Evolutionary conservation across 2,797 vertebrate species (phyloP), one percentile per base, ranked within the genome.

Genomic region (Gambusia yucatana): DNA sequence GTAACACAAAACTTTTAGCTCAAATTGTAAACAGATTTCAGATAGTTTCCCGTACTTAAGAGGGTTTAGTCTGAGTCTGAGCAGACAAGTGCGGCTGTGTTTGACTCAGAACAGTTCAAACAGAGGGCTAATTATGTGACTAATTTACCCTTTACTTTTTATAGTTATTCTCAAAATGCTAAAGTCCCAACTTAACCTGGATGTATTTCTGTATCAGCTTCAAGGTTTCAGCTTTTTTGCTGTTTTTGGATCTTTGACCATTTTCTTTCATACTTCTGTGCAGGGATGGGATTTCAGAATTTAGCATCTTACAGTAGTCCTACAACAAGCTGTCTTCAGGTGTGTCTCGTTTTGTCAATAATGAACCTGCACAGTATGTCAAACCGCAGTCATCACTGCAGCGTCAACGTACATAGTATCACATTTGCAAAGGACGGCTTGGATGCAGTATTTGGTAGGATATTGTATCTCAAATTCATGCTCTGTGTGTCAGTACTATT

Each of bases 21-120:
- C n/a, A 17, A 33, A 33, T 57, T 69, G 78, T 79, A 91, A 86
- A 90, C 73, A 86, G 70, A 74, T 39, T 77, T 77, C 87, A 90
- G 92, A 93, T 91, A 86, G 88, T 88, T 86, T 88, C 6, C 41
- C 28, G 73, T 55, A 25, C 76, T 84, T 77, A 73, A 28, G 50
- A 48, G 17, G 73, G 89, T 90, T 90, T 91, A 87, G 82, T 91
- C 83, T 86, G 41, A n/a, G 65, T 63, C 70, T 82, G 65, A 47
- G 50, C 25, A 16, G 83, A 85, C 25, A 0, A 47, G 70, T 85
- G 78, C 83, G 90, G 86, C 88, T 87, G 86, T 61, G 86, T 80
- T 86, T 83, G 83, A 88, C 59, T 91, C 87, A 82, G 41, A 77
- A n/a, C 33, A 41, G 80, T 76, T 80, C 88, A 77, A 80, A 74